Percentiles rank a stretch among this genome's conserved stretches.
Evolutionary conservation across 2,888 invertebrate species (phyloP).

Genomic region (Lymantria monacha): DNA sequence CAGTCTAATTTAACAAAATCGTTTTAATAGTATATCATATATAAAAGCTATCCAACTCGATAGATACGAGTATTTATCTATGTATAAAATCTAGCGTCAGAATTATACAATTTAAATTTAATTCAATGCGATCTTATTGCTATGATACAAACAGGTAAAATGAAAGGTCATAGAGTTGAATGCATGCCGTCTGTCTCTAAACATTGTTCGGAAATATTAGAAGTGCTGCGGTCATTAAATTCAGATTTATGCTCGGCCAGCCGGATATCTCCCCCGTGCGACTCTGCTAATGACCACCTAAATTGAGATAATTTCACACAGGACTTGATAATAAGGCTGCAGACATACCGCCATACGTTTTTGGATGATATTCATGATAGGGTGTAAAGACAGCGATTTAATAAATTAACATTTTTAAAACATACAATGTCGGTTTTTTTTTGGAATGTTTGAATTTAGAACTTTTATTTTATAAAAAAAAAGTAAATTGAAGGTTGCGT

Average conservation of each 20-base stretch:
- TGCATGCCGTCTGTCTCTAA: conserved; percentile 42
- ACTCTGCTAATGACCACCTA: conserved; percentile 81
- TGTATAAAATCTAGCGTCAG: too few species aligned
- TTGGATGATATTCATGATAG: neutral
- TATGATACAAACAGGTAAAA: conserved; percentile 18
- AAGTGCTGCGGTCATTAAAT: conserved; percentile 73
- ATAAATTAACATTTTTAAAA: neutral
- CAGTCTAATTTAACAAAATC: too few species aligned
- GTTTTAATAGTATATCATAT: too few species aligned
- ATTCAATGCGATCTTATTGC: neutral
- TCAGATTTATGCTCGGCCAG: conserved; percentile 76
- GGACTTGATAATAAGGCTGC: conserved; percentile 62
- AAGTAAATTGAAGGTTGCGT: too few species aligned
- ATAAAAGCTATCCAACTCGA: too few species aligned
- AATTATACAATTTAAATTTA: neutral
- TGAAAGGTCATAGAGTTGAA: conserved; percentile 27
- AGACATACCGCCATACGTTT: conserved; percentile 26
- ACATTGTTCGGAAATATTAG: conserved; percentile 74
- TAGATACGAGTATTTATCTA: too few species aligned
- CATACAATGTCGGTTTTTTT: too few species aligned
- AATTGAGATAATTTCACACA: conserved; percentile 81
- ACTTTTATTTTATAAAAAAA: too few species aligned
- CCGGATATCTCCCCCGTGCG: conserved; percentile 79
- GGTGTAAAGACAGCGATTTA: neutral
- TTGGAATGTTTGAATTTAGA: too few species aligned